Evolutionary conservation across 2,888 invertebrate genomes (phyloP).

Genomic region (Lydus trimaculatus): DNA sequence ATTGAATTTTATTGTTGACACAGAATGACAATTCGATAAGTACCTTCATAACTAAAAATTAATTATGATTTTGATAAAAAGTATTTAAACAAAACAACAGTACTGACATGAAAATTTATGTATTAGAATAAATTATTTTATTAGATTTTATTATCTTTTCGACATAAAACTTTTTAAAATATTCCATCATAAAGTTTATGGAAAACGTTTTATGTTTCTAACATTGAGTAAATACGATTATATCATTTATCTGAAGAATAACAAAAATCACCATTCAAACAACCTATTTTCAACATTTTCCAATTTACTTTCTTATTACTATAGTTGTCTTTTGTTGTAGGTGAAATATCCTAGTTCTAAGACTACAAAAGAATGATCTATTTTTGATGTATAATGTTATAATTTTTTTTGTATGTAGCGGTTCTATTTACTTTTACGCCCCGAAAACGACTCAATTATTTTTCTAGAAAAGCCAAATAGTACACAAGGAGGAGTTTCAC

Average conservation of each 20-base stretch:
- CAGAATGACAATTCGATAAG: neutral
- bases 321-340: no score
- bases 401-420: no score
- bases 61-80: neutral
- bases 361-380: no score
- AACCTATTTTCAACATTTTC: neutral
- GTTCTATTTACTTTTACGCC: neutral
- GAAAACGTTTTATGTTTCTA: neutral
- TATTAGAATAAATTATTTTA: neutral
- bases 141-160: neutral
- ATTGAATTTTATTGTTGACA: neutral
- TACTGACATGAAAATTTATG: slow-evolving; percentile 1
- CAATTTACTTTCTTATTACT: neutral
- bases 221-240: neutral
- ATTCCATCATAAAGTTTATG: neutral
- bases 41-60: neutral
- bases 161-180: neutral
- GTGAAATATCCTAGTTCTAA: no score
- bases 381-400: no score
- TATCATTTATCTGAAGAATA: neutral
- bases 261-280: neutral
- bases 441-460: neutral
- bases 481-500: neutral
- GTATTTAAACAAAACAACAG: neutral
- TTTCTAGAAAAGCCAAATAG: neutral